Evolutionary conservation across 2,888 invertebrate species (phyloP).

Genomic region (Lasioglossum zephyrum): DNA sequence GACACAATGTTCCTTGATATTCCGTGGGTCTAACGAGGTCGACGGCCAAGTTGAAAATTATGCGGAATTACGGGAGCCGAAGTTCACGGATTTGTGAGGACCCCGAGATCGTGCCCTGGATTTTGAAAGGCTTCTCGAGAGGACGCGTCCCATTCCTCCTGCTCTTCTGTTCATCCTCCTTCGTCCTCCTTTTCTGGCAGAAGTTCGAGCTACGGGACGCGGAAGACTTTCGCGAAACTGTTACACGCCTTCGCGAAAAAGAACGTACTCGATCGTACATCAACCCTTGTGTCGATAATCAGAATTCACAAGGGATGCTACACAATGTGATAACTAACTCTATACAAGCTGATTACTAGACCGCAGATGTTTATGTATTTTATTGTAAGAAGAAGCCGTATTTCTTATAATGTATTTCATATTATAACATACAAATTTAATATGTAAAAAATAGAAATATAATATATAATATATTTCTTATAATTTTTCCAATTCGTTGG

Average conservation of each 20-base stretch:
- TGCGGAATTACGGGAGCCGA: slow-evolving; percentile 1
- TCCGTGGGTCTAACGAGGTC: background rate
- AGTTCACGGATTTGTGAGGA: slow-evolving; percentile 5
- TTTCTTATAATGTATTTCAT: too few relatives aligned
- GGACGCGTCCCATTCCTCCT: background rate
- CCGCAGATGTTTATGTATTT: too few relatives aligned
- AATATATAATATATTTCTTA: too few relatives aligned
- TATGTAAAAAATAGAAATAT: too few relatives aligned
- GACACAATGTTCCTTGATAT: background rate
- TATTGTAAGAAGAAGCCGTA: too few relatives aligned
- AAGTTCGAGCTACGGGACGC: background rate
- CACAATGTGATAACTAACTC: too few relatives aligned
- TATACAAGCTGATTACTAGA: too few relatives aligned
- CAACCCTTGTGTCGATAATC: too few relatives aligned
- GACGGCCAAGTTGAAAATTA: slow-evolving; percentile 21
- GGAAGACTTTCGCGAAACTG: background rate
- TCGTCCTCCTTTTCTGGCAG: background rate
- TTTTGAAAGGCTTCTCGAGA: slow-evolving; percentile 14
- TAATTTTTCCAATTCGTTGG: too few relatives aligned
- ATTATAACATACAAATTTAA: too few relatives aligned
- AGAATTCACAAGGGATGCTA: too few relatives aligned
- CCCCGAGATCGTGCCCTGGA: slow-evolving; percentile 2
- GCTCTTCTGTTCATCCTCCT: background rate
- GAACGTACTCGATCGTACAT: too few relatives aligned
- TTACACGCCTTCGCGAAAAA: background rate